Conservation (phyloP, 2,113 vertebrate species). For the Malaclemys terrapin region DNA sequence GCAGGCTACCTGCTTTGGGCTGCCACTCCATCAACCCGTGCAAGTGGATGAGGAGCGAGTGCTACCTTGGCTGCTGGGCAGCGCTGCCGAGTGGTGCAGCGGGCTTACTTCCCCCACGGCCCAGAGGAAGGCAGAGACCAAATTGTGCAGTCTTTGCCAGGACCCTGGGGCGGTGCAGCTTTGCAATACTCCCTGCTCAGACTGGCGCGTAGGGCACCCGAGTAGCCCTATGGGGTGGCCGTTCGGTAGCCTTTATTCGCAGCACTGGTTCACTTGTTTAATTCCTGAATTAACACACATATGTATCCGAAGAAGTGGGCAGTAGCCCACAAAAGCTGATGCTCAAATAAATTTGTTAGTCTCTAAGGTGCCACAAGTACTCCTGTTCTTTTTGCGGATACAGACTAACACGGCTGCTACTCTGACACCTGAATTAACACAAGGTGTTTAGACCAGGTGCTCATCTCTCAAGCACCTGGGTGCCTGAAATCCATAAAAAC, state of each 20-base stretch:
- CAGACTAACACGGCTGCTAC: no score
- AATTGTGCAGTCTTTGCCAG: neutral
- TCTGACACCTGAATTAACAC: neutral
- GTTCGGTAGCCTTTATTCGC: neutral
- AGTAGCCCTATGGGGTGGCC: no score
- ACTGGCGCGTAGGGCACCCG: rapidly evolving
- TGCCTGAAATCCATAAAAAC: neutral
- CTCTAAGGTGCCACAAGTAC: no score
- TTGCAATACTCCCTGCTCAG: neutral
- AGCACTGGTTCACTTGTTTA: no score
- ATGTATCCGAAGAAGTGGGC: no score
- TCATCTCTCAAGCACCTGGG: neutral
- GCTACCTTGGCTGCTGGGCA: no score
- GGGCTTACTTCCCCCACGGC: no score
- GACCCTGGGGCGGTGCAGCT: neutral
- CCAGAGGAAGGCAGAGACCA: neutral
- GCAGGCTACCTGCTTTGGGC: neutral
- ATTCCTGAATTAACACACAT: neutral
- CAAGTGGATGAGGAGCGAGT: no score
- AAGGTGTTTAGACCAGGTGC: no score
- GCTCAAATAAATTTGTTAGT: no score
- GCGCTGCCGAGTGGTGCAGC: neutral
- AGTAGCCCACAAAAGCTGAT: no score
- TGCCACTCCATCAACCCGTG: neutral
- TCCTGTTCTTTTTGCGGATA: no score